phyloP scores from a whole-genome alignment of 2,888 invertebrate genomes.

The Heliothis peltigera region DNA sequence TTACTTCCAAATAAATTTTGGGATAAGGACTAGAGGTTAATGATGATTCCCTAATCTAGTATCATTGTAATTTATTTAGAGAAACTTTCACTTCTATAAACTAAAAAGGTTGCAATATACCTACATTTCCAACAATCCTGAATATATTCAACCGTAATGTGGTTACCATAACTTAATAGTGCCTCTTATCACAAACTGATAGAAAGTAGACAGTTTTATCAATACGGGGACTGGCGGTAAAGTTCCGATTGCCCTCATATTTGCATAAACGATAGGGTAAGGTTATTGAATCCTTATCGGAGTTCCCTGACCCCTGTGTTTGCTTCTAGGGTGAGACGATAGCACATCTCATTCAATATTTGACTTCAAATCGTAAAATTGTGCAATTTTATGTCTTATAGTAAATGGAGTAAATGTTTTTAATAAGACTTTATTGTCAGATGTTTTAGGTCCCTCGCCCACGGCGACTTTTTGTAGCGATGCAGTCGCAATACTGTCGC shows the following conservation, averaged over 20 bases:
- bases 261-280: conserved; percentile 72
- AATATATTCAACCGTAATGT: background rate
- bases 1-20: too few species aligned
- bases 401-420: background rate
- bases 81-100: too few species aligned
- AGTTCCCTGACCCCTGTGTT: conserved; percentile 73
- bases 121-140: too few species aligned
- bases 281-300: conserved; percentile 87
- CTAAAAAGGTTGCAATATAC: too few species aligned
- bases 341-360: conserved; percentile 63
- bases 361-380: conserved; percentile 48
- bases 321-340: conserved; percentile 66
- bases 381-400: conserved; percentile 3
- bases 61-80: too few species aligned
- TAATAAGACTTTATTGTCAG: background rate
- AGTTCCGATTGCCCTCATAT: conserved; percentile 65
- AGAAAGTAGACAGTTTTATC: conserved; percentile 52
- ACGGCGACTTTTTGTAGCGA: too few species aligned
- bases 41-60: too few species aligned
- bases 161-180: background rate
- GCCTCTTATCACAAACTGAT: conserved; percentile 29
- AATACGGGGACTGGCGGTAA: conserved; percentile 27
- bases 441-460: too few species aligned
- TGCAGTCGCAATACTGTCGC: too few species aligned
- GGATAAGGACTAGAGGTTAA: too few species aligned